Base-by-base conservation (phyloP, 2,888 invertebrate genomes). In the Vesta saturnalis region DNA sequence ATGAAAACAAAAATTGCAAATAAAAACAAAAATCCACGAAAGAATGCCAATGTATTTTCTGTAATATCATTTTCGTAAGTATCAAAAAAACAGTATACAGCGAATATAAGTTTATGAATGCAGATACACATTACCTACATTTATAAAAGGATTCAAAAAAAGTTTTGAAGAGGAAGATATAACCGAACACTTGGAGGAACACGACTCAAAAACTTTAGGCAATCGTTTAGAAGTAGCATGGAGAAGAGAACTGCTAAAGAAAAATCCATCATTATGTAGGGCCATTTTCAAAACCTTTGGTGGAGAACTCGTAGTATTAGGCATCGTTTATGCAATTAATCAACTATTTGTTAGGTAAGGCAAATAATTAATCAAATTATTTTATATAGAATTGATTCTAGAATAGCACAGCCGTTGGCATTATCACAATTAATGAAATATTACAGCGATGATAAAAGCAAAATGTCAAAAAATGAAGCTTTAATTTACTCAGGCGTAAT, bases 131-230 rank as follows among this genome's bases (percentile, higher is more conserved):
- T 78, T 85, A 35, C 84, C 85, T 1, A 77, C 85, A 23, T 86
- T 87, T 73, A 74, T 78, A 30, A 83, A 84, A 74, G 87, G 87
- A 1, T 78, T 78, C 47, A 84, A 79, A 71, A 81, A 81, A 56
- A 85, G 86, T 66, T 76, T 88, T 52, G 83, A 82, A 47, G 83
- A 85, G 60, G 80, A 83, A 43, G 87, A 88, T 76, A 78, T 88
- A 15, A 86, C 83, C 72, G 81, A 82, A 68, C 81, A 84, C 10
- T 78, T 86, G 1, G 78, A 84, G 43, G 85, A 85, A 14, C 93
- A 93, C 79, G 85, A 86, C 74, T 93, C 94, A 0, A 85, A 86
- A 73, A 23, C 75, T 14, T 85, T 90, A 1, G 91, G 91, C 1
- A 88, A 90, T 77, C 82, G 83, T 76, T 82, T 92, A 64, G 90